Evolutionary conservation across 2,797 vertebrate genomes (phyloP), one percentile per base, ranked within the genome.

Genomic region (Sphaeramia orbicularis): DNA sequence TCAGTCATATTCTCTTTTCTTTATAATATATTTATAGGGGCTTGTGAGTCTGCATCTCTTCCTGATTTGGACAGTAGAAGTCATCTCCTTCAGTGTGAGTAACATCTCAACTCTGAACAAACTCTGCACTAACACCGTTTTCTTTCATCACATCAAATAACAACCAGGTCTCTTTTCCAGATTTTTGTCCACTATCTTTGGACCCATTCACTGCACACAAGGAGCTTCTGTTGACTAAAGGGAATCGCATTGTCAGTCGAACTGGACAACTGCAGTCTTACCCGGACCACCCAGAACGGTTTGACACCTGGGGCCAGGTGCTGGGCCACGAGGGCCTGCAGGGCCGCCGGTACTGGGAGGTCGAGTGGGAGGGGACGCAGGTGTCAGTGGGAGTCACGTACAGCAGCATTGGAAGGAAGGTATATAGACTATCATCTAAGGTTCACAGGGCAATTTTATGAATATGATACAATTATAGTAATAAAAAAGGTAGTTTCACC

Each of bases 241-340:
- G 72, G 19, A 70, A 73, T 75, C 54, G 65, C 1, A n/a, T 7
- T 32, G 61, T 38, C 13, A 44, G 40, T 8, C 51, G 50, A 32
- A 45, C 32, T 1, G 65, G 60, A 51, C 14, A 41, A 1, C 10
- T 11, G 1, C 30, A 42, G 4, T 2, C 41, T 1, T 65, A 66
- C 35, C 44, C 68, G 0, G 72, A 76, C 15, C 72, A 81, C 48
- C 65, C 65, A 3, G 69, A 85, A 7, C 51, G 75, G 18, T 85
- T 81, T 24, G 82, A 84, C 44, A 11, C 10, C 21, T 78, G 69
- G 58, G 41, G 14, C 16, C 81, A 81, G 60, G 75, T 40, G 1
- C n/a, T 84, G 66, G 71, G 74, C 15, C 59, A 45, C 0, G 70
- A 80, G 57, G 74, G 35, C 2, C 44, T 73, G 0, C 13, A 9